Conservation (phyloP, 2,888 invertebrate species). For the Cremastinae sp. region DNA sequence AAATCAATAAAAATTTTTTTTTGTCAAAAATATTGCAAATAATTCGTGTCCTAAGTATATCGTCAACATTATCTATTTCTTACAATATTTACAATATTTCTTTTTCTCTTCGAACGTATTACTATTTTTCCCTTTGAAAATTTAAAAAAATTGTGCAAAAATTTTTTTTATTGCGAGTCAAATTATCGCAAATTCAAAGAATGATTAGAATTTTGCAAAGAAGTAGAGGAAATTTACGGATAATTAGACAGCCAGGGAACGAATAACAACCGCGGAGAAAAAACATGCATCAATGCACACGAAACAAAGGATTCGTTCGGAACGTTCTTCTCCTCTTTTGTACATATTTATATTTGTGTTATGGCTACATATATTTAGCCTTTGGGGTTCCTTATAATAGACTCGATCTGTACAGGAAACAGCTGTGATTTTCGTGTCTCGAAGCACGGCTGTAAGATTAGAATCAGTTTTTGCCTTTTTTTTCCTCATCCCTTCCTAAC, state of each 20-base stretch:
- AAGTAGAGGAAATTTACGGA: slow-evolving; percentile 47
- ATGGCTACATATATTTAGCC: slow-evolving; percentile 10
- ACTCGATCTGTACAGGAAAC: slow-evolving; percentile 48
- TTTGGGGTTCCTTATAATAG: slow-evolving; percentile 26
- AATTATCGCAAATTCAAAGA: too few species aligned
- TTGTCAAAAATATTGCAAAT: too few species aligned
- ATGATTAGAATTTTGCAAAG: too few species aligned
- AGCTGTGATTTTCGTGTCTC: slow-evolving; percentile 56
- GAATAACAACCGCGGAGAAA: not conserved
- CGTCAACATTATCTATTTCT: too few species aligned
- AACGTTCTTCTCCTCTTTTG: slow-evolving; percentile 31
- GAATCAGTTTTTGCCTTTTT: slow-evolving; percentile 37
- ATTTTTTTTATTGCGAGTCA: too few species aligned
- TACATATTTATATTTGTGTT: not conserved
- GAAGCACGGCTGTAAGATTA: slow-evolving; percentile 47
- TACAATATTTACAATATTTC: too few species aligned
- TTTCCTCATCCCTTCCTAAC: not conserved
- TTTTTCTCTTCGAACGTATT: too few species aligned
- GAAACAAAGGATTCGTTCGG: slow-evolving; percentile 52
- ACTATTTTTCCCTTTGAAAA: too few species aligned
- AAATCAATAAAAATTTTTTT: too few species aligned
- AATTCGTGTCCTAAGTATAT: too few species aligned
- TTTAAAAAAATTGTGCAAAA: too few species aligned
- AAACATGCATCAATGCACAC: slow-evolving; percentile 55
- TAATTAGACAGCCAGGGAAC: slow-evolving; percentile 52